phyloP scores from a whole-genome alignment of 2,113 vertebrate species.

The Syngnathus typhle region DNA sequence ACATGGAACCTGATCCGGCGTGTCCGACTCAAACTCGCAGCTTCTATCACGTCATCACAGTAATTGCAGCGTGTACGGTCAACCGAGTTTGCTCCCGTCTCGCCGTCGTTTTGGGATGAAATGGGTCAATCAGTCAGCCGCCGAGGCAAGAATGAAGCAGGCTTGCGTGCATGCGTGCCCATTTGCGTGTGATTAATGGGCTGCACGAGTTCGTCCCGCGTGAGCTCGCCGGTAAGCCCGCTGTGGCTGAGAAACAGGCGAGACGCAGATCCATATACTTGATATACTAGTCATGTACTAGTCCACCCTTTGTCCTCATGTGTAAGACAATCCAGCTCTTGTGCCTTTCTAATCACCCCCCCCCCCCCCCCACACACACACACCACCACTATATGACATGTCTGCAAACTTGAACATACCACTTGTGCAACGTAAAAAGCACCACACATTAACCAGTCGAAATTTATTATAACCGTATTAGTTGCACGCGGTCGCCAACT shows the following conservation, averaged over 20 bases:
- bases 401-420: neutral
- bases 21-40: neutral
- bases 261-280: conserved; percentile 7
- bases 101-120: conserved; percentile 19
- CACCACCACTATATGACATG: neutral
- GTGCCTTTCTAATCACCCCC: no score
- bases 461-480: neutral
- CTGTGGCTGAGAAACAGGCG: neutral
- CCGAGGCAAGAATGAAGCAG: neutral
- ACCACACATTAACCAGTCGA: no score
- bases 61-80: neutral
- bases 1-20: neutral
- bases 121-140: conserved; percentile 46
- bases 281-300: neutral
- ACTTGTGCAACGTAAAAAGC: neutral
- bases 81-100: neutral
- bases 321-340: neutral
- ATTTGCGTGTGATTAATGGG: conserved; percentile 12
- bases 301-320: neutral
- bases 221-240: conserved; percentile 38
- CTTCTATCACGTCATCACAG: neutral
- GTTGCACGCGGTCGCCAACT: neutral
- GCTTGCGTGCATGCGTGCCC: conserved; percentile 6
- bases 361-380: no score
- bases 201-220: conserved; percentile 29